phyloP scores from a whole-genome alignment of 2,797 vertebrate genomes.

The Emys orbicularis region DNA sequence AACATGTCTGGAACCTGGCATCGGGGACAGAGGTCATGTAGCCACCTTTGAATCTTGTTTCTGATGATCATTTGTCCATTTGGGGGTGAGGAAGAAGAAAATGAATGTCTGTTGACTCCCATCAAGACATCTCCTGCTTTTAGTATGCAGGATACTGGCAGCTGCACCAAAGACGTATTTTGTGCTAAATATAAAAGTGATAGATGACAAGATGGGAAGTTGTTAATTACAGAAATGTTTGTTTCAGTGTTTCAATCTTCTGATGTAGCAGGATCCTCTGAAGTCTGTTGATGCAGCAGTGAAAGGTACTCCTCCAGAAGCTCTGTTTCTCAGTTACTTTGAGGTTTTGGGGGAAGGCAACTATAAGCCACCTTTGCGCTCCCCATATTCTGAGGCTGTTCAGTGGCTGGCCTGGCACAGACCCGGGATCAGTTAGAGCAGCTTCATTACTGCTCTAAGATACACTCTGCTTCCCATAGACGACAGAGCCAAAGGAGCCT shows the following conservation, averaged over 20 bases:
- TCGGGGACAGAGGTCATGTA: background rate
- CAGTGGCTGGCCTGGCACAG: no score
- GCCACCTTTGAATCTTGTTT: background rate
- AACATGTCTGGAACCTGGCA: background rate
- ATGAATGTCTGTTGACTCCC: rapidly evolving
- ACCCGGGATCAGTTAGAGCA: no score
- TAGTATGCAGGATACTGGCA: background rate
- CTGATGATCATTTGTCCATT: background rate
- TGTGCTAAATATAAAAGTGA: background rate
- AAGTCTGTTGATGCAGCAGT: background rate
- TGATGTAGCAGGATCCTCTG: background rate
- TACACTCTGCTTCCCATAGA: no score
- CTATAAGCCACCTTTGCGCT: no score
- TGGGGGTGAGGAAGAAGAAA: rapidly evolving
- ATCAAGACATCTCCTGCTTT: background rate
- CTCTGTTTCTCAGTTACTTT: no score
- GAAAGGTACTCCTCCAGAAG: background rate
- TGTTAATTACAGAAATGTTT: background rate
- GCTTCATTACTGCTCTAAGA: no score
- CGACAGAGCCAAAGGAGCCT: no score
- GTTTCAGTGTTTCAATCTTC: background rate
- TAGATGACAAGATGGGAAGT: background rate
- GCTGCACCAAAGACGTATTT: background rate
- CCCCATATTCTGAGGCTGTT: no score
- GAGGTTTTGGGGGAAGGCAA: no score